Conservation (phyloP, 2,113 vertebrate species). For the Ursus arctos region DNA sequence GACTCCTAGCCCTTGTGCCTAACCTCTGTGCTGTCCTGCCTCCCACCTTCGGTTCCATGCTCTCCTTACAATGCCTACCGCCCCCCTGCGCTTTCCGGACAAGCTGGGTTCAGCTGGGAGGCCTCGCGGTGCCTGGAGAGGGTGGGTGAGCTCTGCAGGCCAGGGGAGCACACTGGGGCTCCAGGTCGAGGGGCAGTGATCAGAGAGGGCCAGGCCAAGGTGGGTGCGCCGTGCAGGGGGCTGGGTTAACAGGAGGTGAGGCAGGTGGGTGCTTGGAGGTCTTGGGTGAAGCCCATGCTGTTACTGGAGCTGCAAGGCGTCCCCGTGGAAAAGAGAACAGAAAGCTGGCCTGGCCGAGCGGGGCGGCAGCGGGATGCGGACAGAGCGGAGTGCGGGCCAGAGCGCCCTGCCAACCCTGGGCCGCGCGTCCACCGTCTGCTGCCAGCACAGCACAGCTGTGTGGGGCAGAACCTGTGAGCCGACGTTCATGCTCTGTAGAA, state of each 20-base stretch:
- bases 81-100: no score
- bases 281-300: neutral
- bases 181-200: neutral
- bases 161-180: neutral
- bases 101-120: neutral
- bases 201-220: neutral
- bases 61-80: fast-evolving
- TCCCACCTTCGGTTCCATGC: fast-evolving
- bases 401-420: neutral
- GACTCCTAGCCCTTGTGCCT: neutral
- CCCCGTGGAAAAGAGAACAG: no score
- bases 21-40: fast-evolving
- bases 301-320: neutral
- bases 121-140: no score
- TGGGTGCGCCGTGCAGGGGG: neutral
- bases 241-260: neutral
- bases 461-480: neutral
- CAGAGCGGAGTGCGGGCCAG: neutral
- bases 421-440: neutral
- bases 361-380: neutral
- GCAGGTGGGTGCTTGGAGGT: neutral
- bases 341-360: neutral
- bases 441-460: neutral
- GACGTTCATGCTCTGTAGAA: neutral
- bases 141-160: neutral